A percentile compares a stretch with the other conserved stretches of the same genome.
phyloP scores from a whole-genome alignment of 2,797 vertebrate genomes.

The Sphenodon punctatus region DNA sequence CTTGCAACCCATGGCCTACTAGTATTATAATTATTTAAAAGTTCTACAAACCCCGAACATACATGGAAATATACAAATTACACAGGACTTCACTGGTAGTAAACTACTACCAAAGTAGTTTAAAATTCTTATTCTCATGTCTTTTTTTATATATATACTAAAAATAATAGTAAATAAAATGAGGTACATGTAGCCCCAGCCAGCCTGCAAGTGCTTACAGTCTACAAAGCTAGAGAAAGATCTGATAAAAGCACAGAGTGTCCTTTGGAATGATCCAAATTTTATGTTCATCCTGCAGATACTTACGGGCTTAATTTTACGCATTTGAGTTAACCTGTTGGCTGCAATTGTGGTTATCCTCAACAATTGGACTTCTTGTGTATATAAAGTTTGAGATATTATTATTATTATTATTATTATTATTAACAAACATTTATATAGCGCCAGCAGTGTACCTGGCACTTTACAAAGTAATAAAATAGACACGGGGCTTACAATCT shows the following conservation, averaged over 20 bases:
- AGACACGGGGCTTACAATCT: too few species aligned
- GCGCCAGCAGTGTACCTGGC: too few species aligned
- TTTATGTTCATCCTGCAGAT: background rate
- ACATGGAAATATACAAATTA: background rate
- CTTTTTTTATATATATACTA: rapidly evolving
- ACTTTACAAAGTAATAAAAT: too few species aligned
- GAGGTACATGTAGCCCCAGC: background rate
- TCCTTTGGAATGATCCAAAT: background rate
- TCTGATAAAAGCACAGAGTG: background rate
- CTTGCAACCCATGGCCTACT: too few species aligned
- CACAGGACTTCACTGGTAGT: background rate
- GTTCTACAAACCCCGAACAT: rapidly evolving
- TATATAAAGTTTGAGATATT: background rate
- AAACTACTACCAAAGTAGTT: background rate
- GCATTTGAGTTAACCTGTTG: background rate
- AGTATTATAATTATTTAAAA: background rate
- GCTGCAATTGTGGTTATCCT: too few species aligned
- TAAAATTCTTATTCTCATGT: background rate
- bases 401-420: too few species aligned
- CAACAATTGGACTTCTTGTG: background rate
- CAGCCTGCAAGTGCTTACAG: background rate
- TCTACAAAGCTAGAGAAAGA: background rate
- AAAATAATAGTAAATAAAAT: too few species aligned
- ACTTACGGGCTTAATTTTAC: background rate
- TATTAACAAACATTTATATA: too few species aligned